Evolutionary conservation across 2,797 vertebrate species (phyloP).

Genomic region (Nyctibius grandis): DNA sequence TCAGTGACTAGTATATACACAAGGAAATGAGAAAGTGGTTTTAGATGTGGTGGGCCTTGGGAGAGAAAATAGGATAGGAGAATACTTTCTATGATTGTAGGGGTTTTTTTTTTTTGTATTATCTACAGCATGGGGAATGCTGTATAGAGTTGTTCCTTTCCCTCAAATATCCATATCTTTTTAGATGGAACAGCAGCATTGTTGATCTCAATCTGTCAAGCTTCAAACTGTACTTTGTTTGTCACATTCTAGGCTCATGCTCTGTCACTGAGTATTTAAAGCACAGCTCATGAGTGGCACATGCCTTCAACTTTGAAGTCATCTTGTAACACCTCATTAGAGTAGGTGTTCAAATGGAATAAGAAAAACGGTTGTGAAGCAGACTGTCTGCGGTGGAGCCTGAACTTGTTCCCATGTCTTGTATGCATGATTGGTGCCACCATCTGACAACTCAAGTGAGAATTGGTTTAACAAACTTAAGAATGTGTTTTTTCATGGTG

Average conservation of each 20-base stretch:
- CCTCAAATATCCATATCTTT: neutral
- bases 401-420: slow-evolving; percentile 37
- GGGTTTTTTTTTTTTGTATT: neutral
- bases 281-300: neutral
- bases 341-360: slow-evolving; percentile 21
- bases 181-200: neutral
- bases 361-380: neutral
- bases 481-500: neutral
- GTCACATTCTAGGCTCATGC: neutral
- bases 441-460: slow-evolving; percentile 47
- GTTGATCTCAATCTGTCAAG: neutral
- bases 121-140: neutral
- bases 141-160: neutral
- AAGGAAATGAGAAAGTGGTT: neutral
- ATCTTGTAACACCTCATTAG: slow-evolving; percentile 14
- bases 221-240: neutral
- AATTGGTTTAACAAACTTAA: slow-evolving; percentile 26
- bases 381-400: neutral
- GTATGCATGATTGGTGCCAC: slow-evolving; percentile 31
- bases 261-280: neutral
- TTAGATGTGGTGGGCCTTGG: neutral
- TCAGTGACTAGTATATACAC: neutral
- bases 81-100: neutral
- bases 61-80: neutral
- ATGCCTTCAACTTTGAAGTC: slow-evolving; percentile 20